phyloP scores from a whole-genome alignment of 2,888 invertebrate species.

The Morpho deidamia region DNA sequence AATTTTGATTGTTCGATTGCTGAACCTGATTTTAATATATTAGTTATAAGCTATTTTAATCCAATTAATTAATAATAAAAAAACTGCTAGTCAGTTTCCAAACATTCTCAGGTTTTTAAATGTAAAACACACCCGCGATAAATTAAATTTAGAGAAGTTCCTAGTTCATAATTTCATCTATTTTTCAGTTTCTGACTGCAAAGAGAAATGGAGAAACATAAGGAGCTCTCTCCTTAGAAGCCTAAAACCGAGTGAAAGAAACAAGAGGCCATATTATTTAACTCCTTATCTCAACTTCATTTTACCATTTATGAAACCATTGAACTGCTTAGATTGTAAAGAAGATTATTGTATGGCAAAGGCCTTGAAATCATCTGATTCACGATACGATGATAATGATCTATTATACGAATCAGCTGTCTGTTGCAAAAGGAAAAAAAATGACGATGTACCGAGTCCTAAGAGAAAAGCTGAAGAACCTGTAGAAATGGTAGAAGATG shows the following conservation, averaged over 20 bases:
- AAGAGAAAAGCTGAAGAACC: conserved; percentile 1
- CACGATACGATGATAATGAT: too few species aligned
- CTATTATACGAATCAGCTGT: not conserved
- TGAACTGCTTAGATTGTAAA: conserved; percentile 7
- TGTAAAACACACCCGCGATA: too few species aligned
- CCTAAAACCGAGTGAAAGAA: conserved; percentile 32
- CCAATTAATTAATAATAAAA: too few species aligned
- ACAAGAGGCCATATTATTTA: conserved; percentile 38
- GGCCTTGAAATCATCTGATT: too few species aligned
- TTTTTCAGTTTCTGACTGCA: conserved; percentile 10
- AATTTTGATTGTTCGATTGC: too few species aligned
- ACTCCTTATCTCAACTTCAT: conserved; percentile 35
- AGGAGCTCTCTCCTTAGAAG: conserved; percentile 38
- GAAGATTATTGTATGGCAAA: conserved; percentile 4
- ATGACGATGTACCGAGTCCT: not conserved
- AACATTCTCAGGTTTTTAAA: too few species aligned
- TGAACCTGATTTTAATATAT: too few species aligned
- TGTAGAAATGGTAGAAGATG: not conserved
- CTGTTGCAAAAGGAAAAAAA: conserved; percentile 8
- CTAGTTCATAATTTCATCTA: not conserved
- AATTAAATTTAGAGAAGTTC: too few species aligned
- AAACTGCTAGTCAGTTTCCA: too few species aligned
- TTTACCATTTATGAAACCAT: conserved; percentile 36
- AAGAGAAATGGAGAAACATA: conserved; percentile 8
- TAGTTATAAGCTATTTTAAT: too few species aligned